Evolutionary conservation across 92 coral and sea anemone genomes (phyloP).

Genomic region (Zoanthus sansibaricus): DNA sequence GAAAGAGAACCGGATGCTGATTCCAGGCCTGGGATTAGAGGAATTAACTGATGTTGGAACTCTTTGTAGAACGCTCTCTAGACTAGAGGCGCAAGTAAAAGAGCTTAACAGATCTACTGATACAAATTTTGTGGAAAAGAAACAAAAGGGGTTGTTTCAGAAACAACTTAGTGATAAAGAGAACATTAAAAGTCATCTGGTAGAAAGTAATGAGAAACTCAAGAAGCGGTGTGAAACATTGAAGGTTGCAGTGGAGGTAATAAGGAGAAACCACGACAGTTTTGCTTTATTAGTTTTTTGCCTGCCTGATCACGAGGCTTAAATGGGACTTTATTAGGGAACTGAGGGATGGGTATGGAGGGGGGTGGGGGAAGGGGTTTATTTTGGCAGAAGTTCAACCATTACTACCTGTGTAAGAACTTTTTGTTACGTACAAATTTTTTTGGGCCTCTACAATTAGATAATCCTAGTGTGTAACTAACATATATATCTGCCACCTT

Average conservation of each 20-base stretch:
- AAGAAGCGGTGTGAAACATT: slow-evolving; percentile 81
- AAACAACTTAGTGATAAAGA: slow-evolving; percentile 81
- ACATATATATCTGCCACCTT: no score
- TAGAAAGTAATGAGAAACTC: slow-evolving; percentile 59
- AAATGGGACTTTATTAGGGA: no score
- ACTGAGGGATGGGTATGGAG: no score
- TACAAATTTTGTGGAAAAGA: slow-evolving; percentile 76
- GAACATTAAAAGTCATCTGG: slow-evolving; percentile 54
- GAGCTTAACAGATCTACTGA: slow-evolving; percentile 71
- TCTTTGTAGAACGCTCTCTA: slow-evolving; percentile 63
- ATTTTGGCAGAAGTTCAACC: no score
- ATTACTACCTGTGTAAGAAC: no score
- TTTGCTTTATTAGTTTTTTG: no score
- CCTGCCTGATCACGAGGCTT: no score
- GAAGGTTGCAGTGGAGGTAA: slow-evolving; percentile 94
- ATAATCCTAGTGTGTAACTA: no score
- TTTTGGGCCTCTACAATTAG: no score
- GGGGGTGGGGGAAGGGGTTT: no score
- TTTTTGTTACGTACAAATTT: no score
- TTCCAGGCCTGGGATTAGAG: slow-evolving; percentile 83
- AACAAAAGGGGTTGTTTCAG: slow-evolving; percentile 71
- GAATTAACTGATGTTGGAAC: slow-evolving; percentile 86
- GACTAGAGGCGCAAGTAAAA: slow-evolving; percentile 73
- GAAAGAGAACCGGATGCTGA: slow-evolving; percentile 67
- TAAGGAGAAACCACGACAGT: slow-evolving; percentile 10